Evolutionary conservation across 30 jellyfish, hydroid and myxozoan species (phyloP).

Genomic region (Hydractinia echinata): DNA sequence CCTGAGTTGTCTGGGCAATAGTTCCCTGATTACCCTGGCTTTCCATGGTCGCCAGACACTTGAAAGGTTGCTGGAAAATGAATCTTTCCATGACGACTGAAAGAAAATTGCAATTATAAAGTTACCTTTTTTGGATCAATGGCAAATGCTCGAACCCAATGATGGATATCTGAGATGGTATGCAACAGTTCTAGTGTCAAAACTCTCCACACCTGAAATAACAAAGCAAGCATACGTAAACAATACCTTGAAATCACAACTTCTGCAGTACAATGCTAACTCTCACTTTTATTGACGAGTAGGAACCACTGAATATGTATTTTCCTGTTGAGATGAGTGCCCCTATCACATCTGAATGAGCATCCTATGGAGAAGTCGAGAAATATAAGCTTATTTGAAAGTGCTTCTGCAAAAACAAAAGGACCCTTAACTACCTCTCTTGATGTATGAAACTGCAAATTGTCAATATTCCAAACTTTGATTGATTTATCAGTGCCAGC

Average conservation of each 20-base stretch:
- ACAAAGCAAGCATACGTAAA: neutral
- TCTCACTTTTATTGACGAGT: constrained; percentile 79
- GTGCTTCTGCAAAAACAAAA: too few relatives aligned
- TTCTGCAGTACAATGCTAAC: neutral
- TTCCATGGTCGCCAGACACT: too few relatives aligned
- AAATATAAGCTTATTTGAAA: neutral
- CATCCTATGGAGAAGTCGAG: constrained; percentile 57
- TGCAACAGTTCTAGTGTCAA: constrained; percentile 69
- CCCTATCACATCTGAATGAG: constrained; percentile 90
- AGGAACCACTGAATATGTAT: constrained; percentile 83
- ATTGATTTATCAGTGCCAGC: constrained; percentile 94
- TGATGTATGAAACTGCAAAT: constrained; percentile 32
- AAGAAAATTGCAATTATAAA: neutral
- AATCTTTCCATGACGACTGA: too few relatives aligned
- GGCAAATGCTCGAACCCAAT: constrained; percentile 96
- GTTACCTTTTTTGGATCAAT: constrained; percentile 64
- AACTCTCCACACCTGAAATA: constrained; percentile 73
- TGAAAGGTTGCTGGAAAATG: too few relatives aligned
- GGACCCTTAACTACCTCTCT: constrained; percentile 51
- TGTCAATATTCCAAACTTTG: constrained; percentile 68
- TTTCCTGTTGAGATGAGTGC: constrained; percentile 88
- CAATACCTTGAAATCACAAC: neutral
- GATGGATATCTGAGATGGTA: constrained; percentile 58
- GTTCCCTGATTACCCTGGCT: too few relatives aligned
- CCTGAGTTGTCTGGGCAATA: too few relatives aligned